Percentiles rank a stretch among this genome's conserved stretches.
These are phyloP conservation scores for Mellilla xanthometata DNA, from an alignment of 2,888 invertebrate species.

Conservation along the genomic window DNA sequence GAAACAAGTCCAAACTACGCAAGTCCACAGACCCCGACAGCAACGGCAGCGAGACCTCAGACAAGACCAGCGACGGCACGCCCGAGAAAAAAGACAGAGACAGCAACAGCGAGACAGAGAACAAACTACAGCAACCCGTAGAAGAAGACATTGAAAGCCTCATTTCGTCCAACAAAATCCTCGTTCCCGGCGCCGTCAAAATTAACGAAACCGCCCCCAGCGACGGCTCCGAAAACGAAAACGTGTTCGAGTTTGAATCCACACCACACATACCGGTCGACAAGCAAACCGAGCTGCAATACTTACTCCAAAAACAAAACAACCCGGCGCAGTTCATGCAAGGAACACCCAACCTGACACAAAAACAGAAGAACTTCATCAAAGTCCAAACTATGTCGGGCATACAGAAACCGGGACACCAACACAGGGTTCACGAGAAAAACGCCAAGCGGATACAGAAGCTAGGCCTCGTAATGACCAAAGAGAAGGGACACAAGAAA, in stretches of 20 bases:
- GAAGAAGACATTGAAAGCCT: constrained; percentile 79
- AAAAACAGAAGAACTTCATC: constrained; percentile 62
- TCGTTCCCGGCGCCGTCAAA: constrained; percentile 62
- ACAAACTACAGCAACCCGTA: constrained; percentile 31
- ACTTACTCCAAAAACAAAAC: constrained; percentile 73
- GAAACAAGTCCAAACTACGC: constrained; percentile 66
- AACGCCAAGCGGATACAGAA: constrained; percentile 73
- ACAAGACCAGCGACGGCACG: constrained; percentile 59
- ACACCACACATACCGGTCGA: constrained; percentile 55
- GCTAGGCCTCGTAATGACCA: constrained; percentile 61
- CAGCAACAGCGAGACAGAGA: constrained; percentile 21
- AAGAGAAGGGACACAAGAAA: constrained; percentile 46
- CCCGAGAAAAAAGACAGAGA: constrained; percentile 60
- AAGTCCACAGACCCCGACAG: constrained; percentile 62
- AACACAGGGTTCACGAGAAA: constrained; percentile 67
- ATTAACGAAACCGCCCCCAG: constrained; percentile 45
- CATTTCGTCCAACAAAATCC: constrained; percentile 76
- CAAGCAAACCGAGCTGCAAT: constrained; percentile 75
- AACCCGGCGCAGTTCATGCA: constrained; percentile 74
- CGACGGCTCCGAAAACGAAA: constrained; percentile 59
- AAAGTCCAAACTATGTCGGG: constrained; percentile 59
- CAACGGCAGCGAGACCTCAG: constrained; percentile 63
- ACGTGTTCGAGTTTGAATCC: constrained; percentile 54
- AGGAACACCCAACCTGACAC: constrained; percentile 57
- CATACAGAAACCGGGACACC: constrained; percentile 63